Base-by-base conservation (phyloP, 2,888 invertebrate species). In the Chrysomela aeneicollis region DNA sequence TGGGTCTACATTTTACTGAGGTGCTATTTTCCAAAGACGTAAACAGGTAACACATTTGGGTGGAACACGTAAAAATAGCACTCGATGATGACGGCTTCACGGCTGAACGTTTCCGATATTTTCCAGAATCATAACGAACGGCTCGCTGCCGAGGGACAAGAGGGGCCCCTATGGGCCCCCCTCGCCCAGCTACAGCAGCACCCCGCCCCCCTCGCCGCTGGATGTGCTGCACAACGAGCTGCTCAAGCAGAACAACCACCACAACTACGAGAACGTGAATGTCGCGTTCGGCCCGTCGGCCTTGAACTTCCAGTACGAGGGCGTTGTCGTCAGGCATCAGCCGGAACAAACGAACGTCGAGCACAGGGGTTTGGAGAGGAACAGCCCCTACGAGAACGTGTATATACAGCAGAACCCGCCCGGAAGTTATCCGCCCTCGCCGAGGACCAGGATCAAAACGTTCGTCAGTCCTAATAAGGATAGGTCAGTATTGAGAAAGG, bases 101-200 rank as follows among this genome's bases (percentile, higher is more conserved):
- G n/a, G n/a, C n/a, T n/a, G n/a, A n/a, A n/a, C n/a, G n/a, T n/a
- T n/a, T n/a, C n/a, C n/a, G n/a, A n/a, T n/a, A n/a, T n/a, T 17
- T 82, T 80, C 9, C 83, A 90, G 93, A 74, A 95, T 95, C 63
- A 95, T 93, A 79, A 95, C 95, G 0, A 95, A 95, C 77, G 95
- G 95, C 0, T 95, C 95, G 0, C 82, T 95, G 50, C 94, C 95
- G 0, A 84, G 92, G 18, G 92, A 92, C 71, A 86, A 86, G 74
- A 82, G 70, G 5, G 69, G 86, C 17, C 83, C 74, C 21, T 74
- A 71, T 53, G 74, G 72, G 4, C 67, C 76, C 1, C 69, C 75
- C 17, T 74, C 78, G 0, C 76, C 78, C 2, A 72, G 78, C 9
- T 82, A 83, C 70, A 85, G 85, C 22, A 85, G 85, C 19, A 81